phyloP scores from a whole-genome alignment of 2,888 invertebrate species.

The Ctenicera cuprea region DNA sequence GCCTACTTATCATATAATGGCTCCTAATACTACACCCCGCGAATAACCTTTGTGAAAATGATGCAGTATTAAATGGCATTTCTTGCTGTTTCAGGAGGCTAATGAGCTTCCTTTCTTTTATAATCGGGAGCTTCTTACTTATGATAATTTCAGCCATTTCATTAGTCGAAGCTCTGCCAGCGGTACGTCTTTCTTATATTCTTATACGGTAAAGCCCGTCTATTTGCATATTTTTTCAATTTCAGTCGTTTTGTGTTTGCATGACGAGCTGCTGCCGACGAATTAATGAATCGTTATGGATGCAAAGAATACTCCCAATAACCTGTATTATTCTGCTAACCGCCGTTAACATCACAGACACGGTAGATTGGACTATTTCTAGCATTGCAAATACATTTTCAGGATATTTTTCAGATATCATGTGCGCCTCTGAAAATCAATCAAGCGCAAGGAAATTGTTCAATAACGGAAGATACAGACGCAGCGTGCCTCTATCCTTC shows the following conservation, averaged over 20 bases:
- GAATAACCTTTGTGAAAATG: conserved; percentile 8
- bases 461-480: conserved; percentile 66
- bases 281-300: conserved; percentile 76
- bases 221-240: conserved; percentile 43
- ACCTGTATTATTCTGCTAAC: conserved; percentile 76
- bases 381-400: neutral
- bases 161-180: conserved; percentile 69
- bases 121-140: conserved; percentile 67
- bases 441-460: conserved; percentile 64
- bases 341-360: conserved; percentile 77
- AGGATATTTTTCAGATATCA: conserved; percentile 61
- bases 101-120: conserved; percentile 68
- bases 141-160: conserved; percentile 68
- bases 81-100: conserved; percentile 63
- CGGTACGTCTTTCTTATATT: conserved; percentile 64
- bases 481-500: conserved; percentile 80
- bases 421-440: conserved; percentile 60
- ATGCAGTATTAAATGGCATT: neutral
- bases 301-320: conserved; percentile 76
- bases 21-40: conserved; percentile 1
- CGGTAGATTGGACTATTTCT: conserved; percentile 72
- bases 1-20: conserved; percentile 13
- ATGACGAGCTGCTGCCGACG: conserved; percentile 75
- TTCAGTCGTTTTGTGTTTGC: conserved; percentile 71
- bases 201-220: neutral